These are phyloP conservation scores for Embiotoca jacksoni DNA, from an alignment of 2,113 vertebrate genomes.

Conservation along the genomic window DNA sequence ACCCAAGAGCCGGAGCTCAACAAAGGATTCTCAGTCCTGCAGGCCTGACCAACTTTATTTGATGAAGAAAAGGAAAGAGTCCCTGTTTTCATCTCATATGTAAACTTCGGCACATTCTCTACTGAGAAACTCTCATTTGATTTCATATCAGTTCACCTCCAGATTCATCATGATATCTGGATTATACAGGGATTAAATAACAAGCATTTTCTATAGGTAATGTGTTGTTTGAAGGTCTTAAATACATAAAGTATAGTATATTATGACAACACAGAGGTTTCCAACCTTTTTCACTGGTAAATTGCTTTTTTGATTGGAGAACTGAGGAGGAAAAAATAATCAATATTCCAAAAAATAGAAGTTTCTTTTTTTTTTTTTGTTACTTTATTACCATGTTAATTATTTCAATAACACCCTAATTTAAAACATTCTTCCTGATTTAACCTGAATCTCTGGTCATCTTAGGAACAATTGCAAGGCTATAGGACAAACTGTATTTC, in stretches of 20 bases:
- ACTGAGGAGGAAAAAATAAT: not conserved
- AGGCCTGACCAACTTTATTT: constrained; percentile 47
- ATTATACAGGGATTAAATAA: not conserved
- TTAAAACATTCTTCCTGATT: no score
- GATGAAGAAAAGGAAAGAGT: constrained; percentile 50
- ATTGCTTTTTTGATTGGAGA: not conserved
- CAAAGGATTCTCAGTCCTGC: constrained; percentile 78
- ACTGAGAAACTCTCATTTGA: not conserved
- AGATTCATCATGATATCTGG: not conserved
- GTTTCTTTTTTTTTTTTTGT: no score
- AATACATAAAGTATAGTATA: not conserved
- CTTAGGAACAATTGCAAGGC: no score
- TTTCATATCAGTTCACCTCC: not conserved
- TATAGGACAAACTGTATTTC: no score
- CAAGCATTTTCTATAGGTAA: not conserved
- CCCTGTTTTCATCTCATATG: constrained; percentile 56
- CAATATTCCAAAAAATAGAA: no score
- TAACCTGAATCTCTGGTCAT: no score
- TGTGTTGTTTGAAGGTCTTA: not conserved
- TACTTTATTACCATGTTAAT: no score
- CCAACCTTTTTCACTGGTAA: not conserved
- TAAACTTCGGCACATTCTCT: constrained; percentile 64
- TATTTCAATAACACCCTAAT: no score
- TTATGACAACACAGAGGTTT: not conserved
- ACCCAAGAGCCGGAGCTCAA: constrained; percentile 55